Conservation (phyloP, 2,888 invertebrate genomes). For the Synanthedon formicaeformis region DNA sequence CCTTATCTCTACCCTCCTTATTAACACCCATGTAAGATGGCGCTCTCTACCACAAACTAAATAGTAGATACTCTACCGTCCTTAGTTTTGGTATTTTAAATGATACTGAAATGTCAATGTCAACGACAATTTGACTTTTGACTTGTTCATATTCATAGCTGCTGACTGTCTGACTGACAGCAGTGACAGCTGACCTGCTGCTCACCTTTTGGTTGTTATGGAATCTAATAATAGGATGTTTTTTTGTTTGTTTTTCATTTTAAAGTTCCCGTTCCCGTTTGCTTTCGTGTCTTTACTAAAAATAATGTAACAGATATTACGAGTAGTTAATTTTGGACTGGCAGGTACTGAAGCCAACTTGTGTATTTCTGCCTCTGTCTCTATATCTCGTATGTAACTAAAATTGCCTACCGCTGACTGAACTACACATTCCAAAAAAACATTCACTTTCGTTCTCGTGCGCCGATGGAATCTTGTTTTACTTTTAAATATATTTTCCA, state of each 20-base stretch:
- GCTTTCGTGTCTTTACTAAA: conserved; percentile 45
- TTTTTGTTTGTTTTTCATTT: conserved; percentile 45
- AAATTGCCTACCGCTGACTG: conserved; percentile 8
- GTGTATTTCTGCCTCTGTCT: conserved; percentile 35
- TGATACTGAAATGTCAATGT: too few relatives aligned
- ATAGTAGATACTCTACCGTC: too few relatives aligned
- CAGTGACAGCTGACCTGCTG: too few relatives aligned
- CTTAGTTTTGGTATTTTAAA: too few relatives aligned
- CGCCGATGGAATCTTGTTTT: conserved; percentile 6
- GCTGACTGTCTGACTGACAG: too few relatives aligned
- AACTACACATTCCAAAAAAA: conserved; percentile 33
- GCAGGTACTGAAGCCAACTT: conserved; percentile 50
- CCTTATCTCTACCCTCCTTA: too few relatives aligned
- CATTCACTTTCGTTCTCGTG: conserved; percentile 25
- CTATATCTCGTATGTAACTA: conserved; percentile 19
- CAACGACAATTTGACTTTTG: too few relatives aligned
- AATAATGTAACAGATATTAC: conserved; percentile 51
- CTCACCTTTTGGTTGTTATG: not conserved
- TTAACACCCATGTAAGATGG: too few relatives aligned
- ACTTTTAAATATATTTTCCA: not conserved
- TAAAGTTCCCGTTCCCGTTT: conserved; percentile 26
- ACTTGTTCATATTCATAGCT: too few relatives aligned
- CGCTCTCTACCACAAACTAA: too few relatives aligned
- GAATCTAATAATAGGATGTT: conserved; percentile 25
- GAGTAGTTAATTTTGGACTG: conserved; percentile 45